These are phyloP conservation scores for Manis crassicaudata DNA, from an alignment of 2,797 vertebrate species.

Conservation along the genomic window DNA sequence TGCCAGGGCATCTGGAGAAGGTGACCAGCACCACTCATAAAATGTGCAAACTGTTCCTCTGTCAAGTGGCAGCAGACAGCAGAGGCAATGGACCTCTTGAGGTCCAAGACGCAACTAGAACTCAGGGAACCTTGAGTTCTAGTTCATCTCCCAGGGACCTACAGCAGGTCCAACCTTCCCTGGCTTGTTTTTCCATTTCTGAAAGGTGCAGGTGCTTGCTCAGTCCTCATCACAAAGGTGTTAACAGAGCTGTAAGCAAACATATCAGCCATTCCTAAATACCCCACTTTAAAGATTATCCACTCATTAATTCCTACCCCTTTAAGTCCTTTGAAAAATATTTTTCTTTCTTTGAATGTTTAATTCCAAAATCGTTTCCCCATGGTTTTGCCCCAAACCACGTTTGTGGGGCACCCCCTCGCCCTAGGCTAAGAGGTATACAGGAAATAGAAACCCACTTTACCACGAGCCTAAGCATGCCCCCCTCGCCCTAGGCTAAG, in stretches of 20 bases:
- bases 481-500: background rate
- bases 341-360: background rate
- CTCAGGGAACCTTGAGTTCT: background rate
- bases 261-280: background rate
- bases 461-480: background rate
- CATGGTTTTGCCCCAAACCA: background rate
- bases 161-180: background rate
- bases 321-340: background rate
- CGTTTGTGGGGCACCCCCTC: background rate
- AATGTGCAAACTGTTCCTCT: conserved; percentile 50
- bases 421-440: background rate
- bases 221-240: background rate
- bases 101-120: background rate
- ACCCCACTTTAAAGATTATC: background rate
- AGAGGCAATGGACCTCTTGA: background rate
- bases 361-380: background rate
- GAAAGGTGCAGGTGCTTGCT: background rate
- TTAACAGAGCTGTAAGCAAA: background rate
- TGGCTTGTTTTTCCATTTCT: background rate
- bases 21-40: conserved; percentile 53
- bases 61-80: background rate
- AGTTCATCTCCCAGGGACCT: background rate
- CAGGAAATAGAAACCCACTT: background rate
- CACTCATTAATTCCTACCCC: background rate
- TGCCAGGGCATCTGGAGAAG: conserved; percentile 54